These are phyloP conservation scores for Steinernema khuongi DNA, from an alignment of 1,140 invertebrate genomes.

Conservation along the genomic window DNA sequence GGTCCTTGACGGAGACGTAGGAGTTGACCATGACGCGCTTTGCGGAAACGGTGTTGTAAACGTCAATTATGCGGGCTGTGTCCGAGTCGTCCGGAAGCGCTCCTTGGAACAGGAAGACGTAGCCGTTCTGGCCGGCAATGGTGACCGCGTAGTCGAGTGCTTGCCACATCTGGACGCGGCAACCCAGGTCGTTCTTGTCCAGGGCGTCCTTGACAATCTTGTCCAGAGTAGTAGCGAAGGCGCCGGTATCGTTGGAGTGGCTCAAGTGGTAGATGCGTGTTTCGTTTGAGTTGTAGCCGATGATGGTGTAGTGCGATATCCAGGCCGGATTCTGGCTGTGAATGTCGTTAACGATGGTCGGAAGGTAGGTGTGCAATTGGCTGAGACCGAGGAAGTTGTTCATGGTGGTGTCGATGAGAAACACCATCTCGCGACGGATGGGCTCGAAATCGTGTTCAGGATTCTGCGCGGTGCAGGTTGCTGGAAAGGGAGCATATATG, in stretches of 20 bases:
- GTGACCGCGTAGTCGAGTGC: slow-evolving; percentile 24
- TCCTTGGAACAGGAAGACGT: background rate
- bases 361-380: slow-evolving; percentile 19
- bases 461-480: slow-evolving; percentile 23
- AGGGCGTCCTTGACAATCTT: slow-evolving; percentile 18
- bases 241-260: no score
- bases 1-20: background rate
- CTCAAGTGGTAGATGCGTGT: background rate
- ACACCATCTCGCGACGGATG: slow-evolving; percentile 32
- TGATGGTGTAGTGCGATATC: slow-evolving; percentile 33
- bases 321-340: slow-evolving; percentile 25
- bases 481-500: slow-evolving; percentile 10
- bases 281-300: slow-evolving; percentile 34
- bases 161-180: slow-evolving; percentile 20
- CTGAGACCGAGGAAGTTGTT: slow-evolving; percentile 13
- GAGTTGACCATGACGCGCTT: background rate
- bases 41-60: background rate
- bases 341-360: slow-evolving; percentile 33
- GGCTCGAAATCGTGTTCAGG: slow-evolving; percentile 20
- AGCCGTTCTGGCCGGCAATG: background rate
- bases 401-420: slow-evolving; percentile 38
- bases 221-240: background rate
- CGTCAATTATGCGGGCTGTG: background rate
- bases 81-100: background rate
- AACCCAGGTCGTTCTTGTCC: background rate